phyloP scores from a whole-genome alignment of 2,113 vertebrate genomes.

The Tetrao urogallus region DNA sequence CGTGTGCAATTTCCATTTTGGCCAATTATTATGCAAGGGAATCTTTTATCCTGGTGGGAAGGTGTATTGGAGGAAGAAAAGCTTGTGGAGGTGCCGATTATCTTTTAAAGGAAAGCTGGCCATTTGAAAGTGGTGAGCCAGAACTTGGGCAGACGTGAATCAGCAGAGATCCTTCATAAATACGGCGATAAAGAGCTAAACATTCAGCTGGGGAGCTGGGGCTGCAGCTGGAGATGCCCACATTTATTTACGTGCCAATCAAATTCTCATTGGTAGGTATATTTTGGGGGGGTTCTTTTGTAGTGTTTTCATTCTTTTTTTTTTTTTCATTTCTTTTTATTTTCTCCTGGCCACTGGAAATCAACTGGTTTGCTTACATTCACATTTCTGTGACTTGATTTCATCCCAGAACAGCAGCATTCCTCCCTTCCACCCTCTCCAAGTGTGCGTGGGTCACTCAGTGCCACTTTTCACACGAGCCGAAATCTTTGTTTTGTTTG shows the following conservation, averaged over 20 bases:
- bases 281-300: neutral
- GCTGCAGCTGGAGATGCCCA: fast-evolving
- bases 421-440: neutral
- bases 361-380: neutral
- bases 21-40: conserved; percentile 27
- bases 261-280: neutral
- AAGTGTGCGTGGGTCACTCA: neutral
- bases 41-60: conserved; percentile 47
- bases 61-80: neutral
- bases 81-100: neutral
- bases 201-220: neutral
- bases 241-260: neutral
- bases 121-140: neutral
- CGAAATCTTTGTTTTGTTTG: neutral
- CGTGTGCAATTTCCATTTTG: conserved; percentile 19
- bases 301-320: neutral
- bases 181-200: neutral
- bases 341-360: neutral
- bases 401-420: neutral
- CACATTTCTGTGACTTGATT: neutral
- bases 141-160: neutral
- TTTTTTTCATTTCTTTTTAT: neutral
- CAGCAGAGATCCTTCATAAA: neutral
- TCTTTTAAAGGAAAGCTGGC: neutral
- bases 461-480: neutral